Conservation (phyloP, 2,113 vertebrate genomes). For the Cephalopholis sonnerati region DNA sequence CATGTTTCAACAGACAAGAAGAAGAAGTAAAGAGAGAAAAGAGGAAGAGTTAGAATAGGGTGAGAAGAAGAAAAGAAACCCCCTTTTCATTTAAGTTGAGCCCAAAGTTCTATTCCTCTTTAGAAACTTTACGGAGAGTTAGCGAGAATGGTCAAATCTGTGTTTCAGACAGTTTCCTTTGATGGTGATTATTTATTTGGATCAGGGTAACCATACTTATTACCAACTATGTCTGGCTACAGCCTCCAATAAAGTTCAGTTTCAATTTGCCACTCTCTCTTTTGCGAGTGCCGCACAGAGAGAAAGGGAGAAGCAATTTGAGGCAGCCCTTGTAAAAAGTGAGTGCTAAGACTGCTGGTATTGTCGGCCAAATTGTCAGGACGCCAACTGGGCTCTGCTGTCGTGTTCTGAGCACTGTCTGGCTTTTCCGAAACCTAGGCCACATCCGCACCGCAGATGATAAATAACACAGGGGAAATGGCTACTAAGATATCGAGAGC, state of each 20-base stretch:
- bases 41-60: constrained; percentile 74
- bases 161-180: constrained; percentile 76
- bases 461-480: constrained; percentile 20
- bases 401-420: constrained; percentile 73
- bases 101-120: constrained; percentile 68
- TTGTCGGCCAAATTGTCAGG: constrained; percentile 83
- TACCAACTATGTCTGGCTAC: constrained; percentile 69
- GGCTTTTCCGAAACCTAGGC: constrained; percentile 72
- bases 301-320: constrained; percentile 80
- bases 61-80: constrained; percentile 74
- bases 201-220: constrained; percentile 70
- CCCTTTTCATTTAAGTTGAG: constrained; percentile 73
- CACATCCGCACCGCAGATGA: constrained; percentile 33
- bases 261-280: constrained; percentile 78
- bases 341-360: constrained; percentile 82
- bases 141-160: constrained; percentile 74
- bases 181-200: constrained; percentile 79
- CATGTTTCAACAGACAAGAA: constrained; percentile 84
- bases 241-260: constrained; percentile 79
- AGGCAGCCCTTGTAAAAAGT: constrained; percentile 81
- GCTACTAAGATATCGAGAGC: constrained; percentile 5
- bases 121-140: constrained; percentile 61
- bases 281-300: constrained; percentile 65
- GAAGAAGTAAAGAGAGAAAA: constrained; percentile 75
- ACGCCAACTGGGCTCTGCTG: constrained; percentile 81